Base-by-base conservation (phyloP, 2,888 invertebrate genomes). In the Agriopis marginaria region DNA sequence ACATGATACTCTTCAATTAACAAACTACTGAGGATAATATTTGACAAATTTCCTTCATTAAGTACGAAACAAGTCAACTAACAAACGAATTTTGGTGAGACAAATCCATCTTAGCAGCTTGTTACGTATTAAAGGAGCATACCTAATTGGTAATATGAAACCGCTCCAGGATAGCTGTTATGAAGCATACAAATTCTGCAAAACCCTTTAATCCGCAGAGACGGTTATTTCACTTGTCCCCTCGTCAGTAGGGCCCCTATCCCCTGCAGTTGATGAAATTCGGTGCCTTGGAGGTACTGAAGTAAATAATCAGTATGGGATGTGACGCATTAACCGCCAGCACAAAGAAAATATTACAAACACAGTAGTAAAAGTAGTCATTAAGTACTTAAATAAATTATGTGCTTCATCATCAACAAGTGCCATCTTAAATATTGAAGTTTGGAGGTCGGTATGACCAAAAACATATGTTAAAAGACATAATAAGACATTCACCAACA, bases 221-320 rank as follows among this genome's bases (percentile, higher is more conserved):
- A 86, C 88, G 88, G 88, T 92, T 92, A 91, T 93, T 92, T 93
- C 93, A 92, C 93, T 93, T 91, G 91, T 84, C 89, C 93, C 93
- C 92, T 90, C 89, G 86, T 89, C 68, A 49, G 70, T 63, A 56
- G 58, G 71, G 55, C 67, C 75, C 79, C 80, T 81, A 81, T 78
- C 82, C 81, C 77, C 80, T 79, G 80, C 80, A 82, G 85, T 86
- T 91, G 89, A 91, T 92, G 89, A 92, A 91, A 93, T 92, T 90
- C 73, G 85, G 82, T 85, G 86, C 86, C 86, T 88, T 79, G 77
- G 81, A 87, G 85, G 84, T 84, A 85, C 79, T 79, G 8, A 51
- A 53, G 11, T 47, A 9, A 23, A 62, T 32, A 56, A 12, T 12
- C 69, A 69, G 69, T 69, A 69, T 62, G 65, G 40, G 23, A 54